Percentiles rank a stretch among this genome's conserved stretches.
Conservation (phyloP, 2,888 invertebrate genomes). For the Latrodectus hesperus region DNA sequence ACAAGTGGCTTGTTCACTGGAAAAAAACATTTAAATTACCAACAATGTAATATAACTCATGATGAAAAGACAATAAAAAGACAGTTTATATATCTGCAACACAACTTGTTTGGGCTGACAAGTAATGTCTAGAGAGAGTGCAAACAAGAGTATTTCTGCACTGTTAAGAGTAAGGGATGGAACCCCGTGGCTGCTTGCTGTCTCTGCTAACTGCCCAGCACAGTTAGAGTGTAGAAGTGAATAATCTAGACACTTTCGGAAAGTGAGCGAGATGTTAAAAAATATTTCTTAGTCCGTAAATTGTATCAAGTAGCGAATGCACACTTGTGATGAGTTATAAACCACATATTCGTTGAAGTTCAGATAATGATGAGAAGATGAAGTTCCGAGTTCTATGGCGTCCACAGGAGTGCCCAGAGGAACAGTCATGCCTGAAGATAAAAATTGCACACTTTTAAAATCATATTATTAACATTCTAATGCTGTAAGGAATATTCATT, state of each 20-base stretch:
- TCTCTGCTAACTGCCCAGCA: not conserved
- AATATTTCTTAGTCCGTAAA: slow-evolving; percentile 48
- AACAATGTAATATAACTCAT: slow-evolving; percentile 19
- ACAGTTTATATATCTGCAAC: slow-evolving; percentile 13
- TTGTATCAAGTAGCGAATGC: slow-evolving; percentile 71
- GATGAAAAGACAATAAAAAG: slow-evolving; percentile 30
- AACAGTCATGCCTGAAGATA: slow-evolving; percentile 70
- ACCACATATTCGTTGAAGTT: slow-evolving; percentile 72
- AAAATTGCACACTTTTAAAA: not conserved
- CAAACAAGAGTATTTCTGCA: slow-evolving; percentile 9
- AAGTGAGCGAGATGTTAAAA: slow-evolving; percentile 34
- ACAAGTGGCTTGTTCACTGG: slow-evolving; percentile 35
- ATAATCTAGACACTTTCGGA: slow-evolving; percentile 20
- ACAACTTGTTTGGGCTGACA: slow-evolving; percentile 18
- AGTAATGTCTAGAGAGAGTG: slow-evolving; percentile 14
- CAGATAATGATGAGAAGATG: slow-evolving; percentile 44
- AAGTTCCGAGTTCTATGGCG: slow-evolving; percentile 49
- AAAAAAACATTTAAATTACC: slow-evolving; percentile 8
- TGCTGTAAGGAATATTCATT: no score
- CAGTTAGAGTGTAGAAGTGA: slow-evolving; percentile 1
- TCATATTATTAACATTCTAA: no score
- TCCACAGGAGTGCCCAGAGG: slow-evolving; percentile 71
- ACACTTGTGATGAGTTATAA: slow-evolving; percentile 71
- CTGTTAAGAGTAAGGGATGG: not conserved
- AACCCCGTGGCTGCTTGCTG: slow-evolving; percentile 11